Evolutionary conservation across 2,113 vertebrate genomes (phyloP).

Genomic region (Syngnathus typhle): DNA sequence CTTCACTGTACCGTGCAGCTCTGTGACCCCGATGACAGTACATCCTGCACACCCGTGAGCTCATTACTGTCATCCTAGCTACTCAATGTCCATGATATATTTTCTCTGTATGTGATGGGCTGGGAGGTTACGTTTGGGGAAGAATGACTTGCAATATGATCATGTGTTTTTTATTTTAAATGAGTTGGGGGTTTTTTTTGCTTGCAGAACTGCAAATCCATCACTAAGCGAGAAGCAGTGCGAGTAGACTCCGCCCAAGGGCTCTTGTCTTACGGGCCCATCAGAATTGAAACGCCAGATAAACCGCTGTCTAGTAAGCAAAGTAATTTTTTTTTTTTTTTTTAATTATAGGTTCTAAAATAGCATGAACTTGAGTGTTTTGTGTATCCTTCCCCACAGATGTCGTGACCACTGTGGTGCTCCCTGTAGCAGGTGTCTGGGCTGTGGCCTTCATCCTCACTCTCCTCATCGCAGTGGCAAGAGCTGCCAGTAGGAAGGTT

Average conservation of each 20-base stretch:
- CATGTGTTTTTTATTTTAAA: neutral
- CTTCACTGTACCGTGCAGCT: slow-evolving; percentile 71
- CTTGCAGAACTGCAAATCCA: slow-evolving; percentile 61
- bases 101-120: neutral
- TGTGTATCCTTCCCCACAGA: slow-evolving; percentile 35
- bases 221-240: slow-evolving; percentile 59
- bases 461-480: slow-evolving; percentile 59
- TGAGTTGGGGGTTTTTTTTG: neutral
- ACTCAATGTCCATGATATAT: neutral
- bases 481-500: slow-evolving; percentile 47
- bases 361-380: neutral
- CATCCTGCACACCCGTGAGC: slow-evolving; percentile 64
- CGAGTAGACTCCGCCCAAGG: slow-evolving; percentile 28
- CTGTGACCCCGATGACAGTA: slow-evolving; percentile 53
- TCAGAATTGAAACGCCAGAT: slow-evolving; percentile 50
- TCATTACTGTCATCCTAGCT: neutral
- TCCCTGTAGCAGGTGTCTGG: slow-evolving; percentile 59
- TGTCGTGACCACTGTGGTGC: slow-evolving; percentile 37
- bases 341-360: neutral
- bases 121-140: neutral
- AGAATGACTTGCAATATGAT: neutral
- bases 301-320: slow-evolving; percentile 46
- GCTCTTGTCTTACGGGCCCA: slow-evolving; percentile 69
- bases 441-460: slow-evolving; percentile 59
- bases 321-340: too few species aligned